Base-by-base conservation (phyloP, 2,888 invertebrate genomes). In the Mimas tiliae region DNA sequence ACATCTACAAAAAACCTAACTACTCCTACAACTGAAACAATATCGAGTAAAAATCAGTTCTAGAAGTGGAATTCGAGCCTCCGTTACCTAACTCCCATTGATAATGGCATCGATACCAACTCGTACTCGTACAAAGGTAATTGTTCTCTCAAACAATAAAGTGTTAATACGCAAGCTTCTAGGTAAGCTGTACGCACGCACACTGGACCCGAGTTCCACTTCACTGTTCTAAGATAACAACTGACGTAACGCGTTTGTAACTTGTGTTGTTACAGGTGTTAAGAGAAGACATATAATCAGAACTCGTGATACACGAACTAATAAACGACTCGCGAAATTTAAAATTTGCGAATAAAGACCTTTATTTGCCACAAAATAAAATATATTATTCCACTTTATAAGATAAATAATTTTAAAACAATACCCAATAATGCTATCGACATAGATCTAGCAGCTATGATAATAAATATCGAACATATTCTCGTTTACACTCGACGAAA, bases 81-180 rank as follows among this genome's bases (percentile, higher is more conserved):
- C 76, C 81, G 87, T 89, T 90, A 90, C 83, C 84, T 87, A 90
- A 89, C 82, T 83, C 86, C 38, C 86, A 85, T 87, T 86, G 89
- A 90, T 90, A 89, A 89, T 86, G 85, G 81, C 78, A 77, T 81
- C 89, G 86, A 88, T 89, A 88, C 83, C 78, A 84, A 82, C 84
- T 83, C 81, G 81, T 14, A 45, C 50, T 50, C 19, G 3, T 88
- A 93, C 92, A 93, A 93, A 89, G 92, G 91, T 91, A 89, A 93
- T 93, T 93, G 93, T 93, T 93, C 91, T 89, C 88, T 87, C 79
- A 87, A 91, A 92, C 91, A 91, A 93, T 92, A 86, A 90, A 87
- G 88, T 85, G 86, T 85, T 87, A 87, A 88, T 89, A 88, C 84
- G 87, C 83, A 86, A 88, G 85, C 83, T 91, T 91, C 91, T 91